Base-by-base conservation (phyloP, 2,888 invertebrate genomes). In the Pachydiplax longipennis region DNA sequence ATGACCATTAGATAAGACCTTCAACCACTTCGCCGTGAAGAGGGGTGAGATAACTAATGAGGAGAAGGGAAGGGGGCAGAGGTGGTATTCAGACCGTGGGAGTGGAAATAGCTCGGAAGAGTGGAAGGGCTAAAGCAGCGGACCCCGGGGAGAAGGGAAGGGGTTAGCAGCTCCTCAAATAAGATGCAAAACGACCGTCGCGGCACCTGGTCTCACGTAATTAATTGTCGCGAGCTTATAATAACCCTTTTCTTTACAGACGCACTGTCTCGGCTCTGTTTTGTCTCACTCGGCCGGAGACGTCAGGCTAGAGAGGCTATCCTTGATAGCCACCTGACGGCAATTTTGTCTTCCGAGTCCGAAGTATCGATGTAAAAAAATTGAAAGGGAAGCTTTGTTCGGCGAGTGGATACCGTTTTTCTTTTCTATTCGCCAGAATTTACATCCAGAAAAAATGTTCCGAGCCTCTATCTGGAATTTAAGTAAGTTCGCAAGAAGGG, bases 181-280 rank as follows among this genome's bases (percentile, higher is more conserved):
- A 73, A 73, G 73, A 73, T 73, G 73, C 73, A 73, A 73, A 73
- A 73, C 65, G 73, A 73, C 73, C 15, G 25, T 25, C 73, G 73
- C 37, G 87, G 87, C 87, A 87, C 87, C 87, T 87, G 87, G 87
- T 87, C 87, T 58, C 58, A 87, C 61, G 61, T 48, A 87, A 87
- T 87, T 87, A 87, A 87, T 87, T 87, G 87, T 87, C 87, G 87
- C 87, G 61, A 37, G 53, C 87, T 87, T 87, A 87, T 87, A 87
- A 87, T 87, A 87, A 87, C 87, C 87, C 87, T 87, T 87, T 87
- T 87, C 87, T 87, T 87, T 61, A 87, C 87, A 87, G 87, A 87
- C 87, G 58, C 61, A 87, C 87, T 87, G 87, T 87, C 87, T 87
- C 87, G 61, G 87, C 10, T 87, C 87, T 87, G 87, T 87, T 87